Conservation (phyloP, 2,888 invertebrate species). For the Drosophila buzzatii region DNA sequence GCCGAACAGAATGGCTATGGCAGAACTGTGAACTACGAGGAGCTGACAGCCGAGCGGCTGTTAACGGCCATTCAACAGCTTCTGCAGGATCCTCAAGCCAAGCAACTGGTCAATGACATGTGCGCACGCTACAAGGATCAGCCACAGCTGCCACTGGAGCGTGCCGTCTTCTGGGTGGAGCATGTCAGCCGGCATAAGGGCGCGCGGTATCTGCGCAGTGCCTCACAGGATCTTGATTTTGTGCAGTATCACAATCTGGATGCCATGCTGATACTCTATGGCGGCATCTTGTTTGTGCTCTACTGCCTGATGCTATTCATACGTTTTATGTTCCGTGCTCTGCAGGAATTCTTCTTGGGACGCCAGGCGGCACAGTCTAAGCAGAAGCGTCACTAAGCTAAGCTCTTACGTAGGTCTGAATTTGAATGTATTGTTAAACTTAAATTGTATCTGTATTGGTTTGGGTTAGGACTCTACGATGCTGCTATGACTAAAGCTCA, state of each 20-base stretch:
- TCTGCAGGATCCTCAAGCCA: slow-evolving; percentile 60
- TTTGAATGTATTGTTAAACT: neutral
- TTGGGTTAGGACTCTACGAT: neutral
- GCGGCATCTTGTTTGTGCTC: slow-evolving; percentile 60
- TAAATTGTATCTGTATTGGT: neutral
- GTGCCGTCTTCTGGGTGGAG: slow-evolving; percentile 84
- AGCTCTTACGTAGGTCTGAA: neutral
- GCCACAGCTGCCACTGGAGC: slow-evolving; percentile 76
- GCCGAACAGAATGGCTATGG: slow-evolving; percentile 85
- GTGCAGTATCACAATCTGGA: slow-evolving; percentile 83
- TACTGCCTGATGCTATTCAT: slow-evolving; percentile 42
- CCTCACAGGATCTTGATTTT: slow-evolving; percentile 80
- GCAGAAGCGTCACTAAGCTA: slow-evolving; percentile 48
- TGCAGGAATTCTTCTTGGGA: slow-evolving; percentile 40
- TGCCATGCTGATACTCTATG: slow-evolving; percentile 74
- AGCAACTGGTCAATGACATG: slow-evolving; percentile 58
- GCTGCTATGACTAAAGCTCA: slow-evolving; percentile 21
- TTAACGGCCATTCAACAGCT: slow-evolving; percentile 67
- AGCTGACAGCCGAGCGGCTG: slow-evolving; percentile 81
- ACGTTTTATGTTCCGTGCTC: slow-evolving; percentile 19
- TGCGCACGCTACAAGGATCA: slow-evolving; percentile 82
- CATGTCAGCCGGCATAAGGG: slow-evolving; percentile 82
- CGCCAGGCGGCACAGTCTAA: slow-evolving; percentile 38
- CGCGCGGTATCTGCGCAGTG: slow-evolving; percentile 81
- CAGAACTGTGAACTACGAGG: slow-evolving; percentile 78